Evolutionary conservation across 2,113 vertebrate genomes (phyloP).

Genomic region (Miniopterus natalensis): DNA sequence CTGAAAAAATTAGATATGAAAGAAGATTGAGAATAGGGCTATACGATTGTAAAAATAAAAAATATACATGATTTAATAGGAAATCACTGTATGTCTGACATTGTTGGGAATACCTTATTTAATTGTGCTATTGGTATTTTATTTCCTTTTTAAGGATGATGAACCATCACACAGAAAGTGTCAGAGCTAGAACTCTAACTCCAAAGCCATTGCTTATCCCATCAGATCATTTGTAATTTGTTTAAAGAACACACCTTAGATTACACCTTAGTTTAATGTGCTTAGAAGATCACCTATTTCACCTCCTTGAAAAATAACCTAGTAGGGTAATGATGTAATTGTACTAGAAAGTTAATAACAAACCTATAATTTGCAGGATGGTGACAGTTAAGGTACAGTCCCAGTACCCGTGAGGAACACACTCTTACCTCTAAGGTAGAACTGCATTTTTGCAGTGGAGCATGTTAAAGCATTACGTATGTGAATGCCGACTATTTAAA

Average conservation of each 20-base stretch:
- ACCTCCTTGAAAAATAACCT: neutral
- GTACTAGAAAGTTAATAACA: neutral
- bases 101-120: neutral
- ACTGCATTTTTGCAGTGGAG: neutral
- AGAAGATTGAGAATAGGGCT: neutral
- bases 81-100: neutral
- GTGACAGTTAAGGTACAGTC: neutral
- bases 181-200: neutral
- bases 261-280: neutral
- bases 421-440: neutral
- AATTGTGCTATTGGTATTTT: neutral
- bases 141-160: neutral
- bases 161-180: neutral
- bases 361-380: neutral
- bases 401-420: neutral
- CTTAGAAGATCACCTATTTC: neutral
- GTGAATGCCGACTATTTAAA: constrained; percentile 1
- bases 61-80: neutral
- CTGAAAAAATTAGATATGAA: neutral
- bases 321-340: neutral
- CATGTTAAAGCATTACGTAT: neutral
- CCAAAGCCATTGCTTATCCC: neutral
- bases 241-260: neutral
- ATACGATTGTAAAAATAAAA: neutral
- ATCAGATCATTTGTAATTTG: neutral